Base-by-base conservation (phyloP, 2,113 vertebrate genomes). In the Esox niger region DNA sequence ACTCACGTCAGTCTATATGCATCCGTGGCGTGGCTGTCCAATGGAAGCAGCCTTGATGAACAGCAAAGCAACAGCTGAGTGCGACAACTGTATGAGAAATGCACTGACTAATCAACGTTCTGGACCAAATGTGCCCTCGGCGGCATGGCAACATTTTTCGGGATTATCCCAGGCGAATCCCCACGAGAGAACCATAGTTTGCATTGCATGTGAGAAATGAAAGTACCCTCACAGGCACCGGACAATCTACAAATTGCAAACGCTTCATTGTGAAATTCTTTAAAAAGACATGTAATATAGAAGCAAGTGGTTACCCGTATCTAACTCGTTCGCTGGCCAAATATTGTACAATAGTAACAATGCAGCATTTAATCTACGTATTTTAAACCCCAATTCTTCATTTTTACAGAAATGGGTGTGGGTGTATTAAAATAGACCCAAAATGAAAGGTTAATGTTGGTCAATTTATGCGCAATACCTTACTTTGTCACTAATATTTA, bases 41-140 rank as follows among this genome's bases (percentile, higher is more conserved):
- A 52, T 65, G 1, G 35, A 49, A 52, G 47, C 20, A 43, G 43
- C 27, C 63, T 54, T 8, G 6, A 21, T 10, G 56, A 17, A 17
- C 38, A 60, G 15, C 21, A 57, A 68, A 20, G 58, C 65, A 72
- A 68, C 71, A 72, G 74, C 71, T 80, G 75, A 74, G 4, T 15
- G 31, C 29, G 71, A 62, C 61, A 69, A 73, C 57, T 71, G 64
- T n/a, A 60, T 3, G 49, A 73, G 62, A 57, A 62, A 75, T 65
- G 49, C 64, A 64, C 71, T 47, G 49, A 74, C 59, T 74, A 74
- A 69, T 32, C 13, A 71, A 43, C 13, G 15, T 66, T 46, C 26
- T 25, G 26, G 46, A 60, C 62, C 54, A 74, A 73, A 73, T 74
- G 60, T 64, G 60, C 6, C 47, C 29, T 29, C 8, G 57, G 10